Conservation (phyloP, 1,140 invertebrate genomes). For the Drosophila pallidifrons region DNA sequence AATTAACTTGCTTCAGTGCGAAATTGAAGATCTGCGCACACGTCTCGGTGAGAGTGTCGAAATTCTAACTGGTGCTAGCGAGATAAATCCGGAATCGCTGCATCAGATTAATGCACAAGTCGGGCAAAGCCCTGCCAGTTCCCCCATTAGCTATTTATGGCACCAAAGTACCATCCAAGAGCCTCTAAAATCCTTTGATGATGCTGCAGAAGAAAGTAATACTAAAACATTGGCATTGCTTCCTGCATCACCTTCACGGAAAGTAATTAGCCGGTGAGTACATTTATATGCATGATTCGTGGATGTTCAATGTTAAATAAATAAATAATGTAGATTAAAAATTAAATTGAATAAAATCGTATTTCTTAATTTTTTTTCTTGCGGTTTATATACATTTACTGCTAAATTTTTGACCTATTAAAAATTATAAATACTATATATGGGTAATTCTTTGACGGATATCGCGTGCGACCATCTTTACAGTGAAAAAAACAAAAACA, state of each 20-base stretch:
- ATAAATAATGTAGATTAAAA: too few species aligned
- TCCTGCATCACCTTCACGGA: constrained; percentile 61
- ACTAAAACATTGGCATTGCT: constrained; percentile 50
- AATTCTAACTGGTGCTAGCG: constrained; percentile 77
- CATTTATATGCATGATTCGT: constrained; percentile 17
- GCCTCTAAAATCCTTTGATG: constrained; percentile 66
- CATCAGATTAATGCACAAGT: constrained; percentile 57
- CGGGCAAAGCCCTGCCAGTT: constrained; percentile 78
- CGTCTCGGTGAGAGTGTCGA: constrained; percentile 79
- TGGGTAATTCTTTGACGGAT: too few species aligned
- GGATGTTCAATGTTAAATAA: background rate
- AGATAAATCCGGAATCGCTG: constrained; percentile 61
- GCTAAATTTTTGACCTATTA: too few species aligned
- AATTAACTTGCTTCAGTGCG: constrained; percentile 86
- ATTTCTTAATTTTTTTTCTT: too few species aligned
- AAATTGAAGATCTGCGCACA: constrained; percentile 84
- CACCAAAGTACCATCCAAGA: constrained; percentile 85
- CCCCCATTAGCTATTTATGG: constrained; percentile 85
- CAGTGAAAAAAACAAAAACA: too few species aligned
- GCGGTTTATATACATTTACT: too few species aligned
- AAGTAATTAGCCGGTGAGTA: constrained; percentile 74
- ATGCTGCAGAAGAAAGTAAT: constrained; percentile 37
- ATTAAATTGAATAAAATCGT: too few species aligned
- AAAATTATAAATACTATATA: too few species aligned
- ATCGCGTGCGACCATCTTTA: too few species aligned